phyloP scores from a whole-genome alignment of 1,140 invertebrate species.

The Drepana arcuata region DNA sequence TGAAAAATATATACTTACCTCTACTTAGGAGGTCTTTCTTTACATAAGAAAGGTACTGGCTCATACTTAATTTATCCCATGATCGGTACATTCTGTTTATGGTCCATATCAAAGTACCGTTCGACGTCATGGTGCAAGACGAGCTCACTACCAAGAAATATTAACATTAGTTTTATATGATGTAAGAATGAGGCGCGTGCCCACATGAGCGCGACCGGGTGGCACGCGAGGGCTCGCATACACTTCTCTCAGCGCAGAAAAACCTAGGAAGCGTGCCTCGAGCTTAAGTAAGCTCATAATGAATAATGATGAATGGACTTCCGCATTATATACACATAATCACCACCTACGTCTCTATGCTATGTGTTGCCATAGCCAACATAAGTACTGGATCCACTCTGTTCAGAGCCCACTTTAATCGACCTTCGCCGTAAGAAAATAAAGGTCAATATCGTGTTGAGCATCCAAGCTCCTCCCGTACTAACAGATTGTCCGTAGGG shows the following conservation, averaged over 20 bases:
- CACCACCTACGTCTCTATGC: conserved; percentile 25
- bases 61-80: neutral
- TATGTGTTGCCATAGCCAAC: no score
- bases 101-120: no score
- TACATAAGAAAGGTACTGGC: no score
- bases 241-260: conserved; percentile 27
- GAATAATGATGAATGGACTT: conserved; percentile 51
- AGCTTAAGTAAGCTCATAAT: conserved; percentile 38
- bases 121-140: no score
- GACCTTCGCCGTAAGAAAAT: no score
- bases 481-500: conserved; percentile 30
- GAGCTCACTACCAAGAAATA: conserved; percentile 21
- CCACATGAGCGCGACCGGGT: conserved; percentile 26
- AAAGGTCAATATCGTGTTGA: no score
- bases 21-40: no score
- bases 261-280: conserved; percentile 45
- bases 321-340: conserved; percentile 35
- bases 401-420: no score
- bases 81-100: no score
- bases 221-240: conserved; percentile 30
- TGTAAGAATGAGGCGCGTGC: conserved; percentile 26
- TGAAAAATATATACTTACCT: no score
- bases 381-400: no score
- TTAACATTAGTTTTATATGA: conserved; percentile 32
- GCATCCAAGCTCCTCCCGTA: no score